Conservation (phyloP, 2,888 invertebrate species). For the Parapristionchus giblindavisi region DNA sequence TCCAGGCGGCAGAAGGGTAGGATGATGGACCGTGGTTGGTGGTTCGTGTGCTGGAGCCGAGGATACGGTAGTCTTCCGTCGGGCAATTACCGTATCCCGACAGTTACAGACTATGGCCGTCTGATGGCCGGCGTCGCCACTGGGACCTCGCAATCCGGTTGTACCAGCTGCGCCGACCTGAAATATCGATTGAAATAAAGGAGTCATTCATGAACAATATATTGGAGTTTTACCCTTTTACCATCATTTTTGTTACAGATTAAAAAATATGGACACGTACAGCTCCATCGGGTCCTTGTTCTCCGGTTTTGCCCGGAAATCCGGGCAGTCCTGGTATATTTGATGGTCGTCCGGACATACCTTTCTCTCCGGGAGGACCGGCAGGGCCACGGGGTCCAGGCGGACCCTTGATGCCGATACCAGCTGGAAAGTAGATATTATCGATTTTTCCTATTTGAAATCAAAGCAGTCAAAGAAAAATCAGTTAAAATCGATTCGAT, state of each 20-base stretch:
- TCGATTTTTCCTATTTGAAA: too few species aligned
- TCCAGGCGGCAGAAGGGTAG: too few species aligned
- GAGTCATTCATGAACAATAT: too few species aligned
- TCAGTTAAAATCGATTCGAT: background rate
- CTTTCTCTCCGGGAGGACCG: background rate
- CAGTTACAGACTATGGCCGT: background rate
- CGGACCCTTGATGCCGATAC: constrained; percentile 21
- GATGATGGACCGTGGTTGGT: too few species aligned
- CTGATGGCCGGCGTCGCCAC: background rate
- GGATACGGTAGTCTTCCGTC: background rate
- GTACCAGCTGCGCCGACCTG: background rate
- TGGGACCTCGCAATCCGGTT: background rate
- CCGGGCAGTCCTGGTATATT: background rate
- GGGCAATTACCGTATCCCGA: background rate
- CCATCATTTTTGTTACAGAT: too few species aligned
- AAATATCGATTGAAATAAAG: too few species aligned
- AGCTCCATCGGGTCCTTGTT: constrained; percentile 1
- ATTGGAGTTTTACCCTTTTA: too few species aligned
- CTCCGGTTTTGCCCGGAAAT: background rate
- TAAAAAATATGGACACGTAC: too few species aligned
- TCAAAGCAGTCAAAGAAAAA: too few species aligned
- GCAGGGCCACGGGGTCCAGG: constrained; percentile 23
- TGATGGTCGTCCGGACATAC: background rate
- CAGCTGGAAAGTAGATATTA: background rate
- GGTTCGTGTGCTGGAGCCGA: background rate